These are phyloP conservation scores for Sisor rabdophorus DNA, from an alignment of 2,113 vertebrate genomes.

Conservation along the genomic window DNA sequence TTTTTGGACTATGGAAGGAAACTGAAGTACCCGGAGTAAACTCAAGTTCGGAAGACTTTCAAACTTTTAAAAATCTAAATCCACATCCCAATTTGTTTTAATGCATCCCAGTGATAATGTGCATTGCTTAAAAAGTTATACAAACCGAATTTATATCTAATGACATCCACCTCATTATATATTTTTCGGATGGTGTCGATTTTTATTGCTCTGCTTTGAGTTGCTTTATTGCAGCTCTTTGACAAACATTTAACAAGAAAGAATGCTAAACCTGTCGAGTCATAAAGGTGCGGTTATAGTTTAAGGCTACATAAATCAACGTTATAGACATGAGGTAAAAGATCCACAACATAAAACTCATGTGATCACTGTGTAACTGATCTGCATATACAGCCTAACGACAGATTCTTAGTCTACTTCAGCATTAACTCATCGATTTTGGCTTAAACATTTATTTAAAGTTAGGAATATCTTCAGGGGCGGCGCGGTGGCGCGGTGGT, in stretches of 20 bases:
- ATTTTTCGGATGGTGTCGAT: not conserved
- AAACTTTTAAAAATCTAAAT: too few relatives aligned
- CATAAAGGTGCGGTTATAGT: slow-evolving; percentile 18
- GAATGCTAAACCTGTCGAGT: not conserved
- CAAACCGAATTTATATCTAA: not conserved
- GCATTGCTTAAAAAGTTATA: not conserved
- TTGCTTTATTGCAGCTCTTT: not conserved
- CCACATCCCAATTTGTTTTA: not conserved
- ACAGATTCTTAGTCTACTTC: not conserved
- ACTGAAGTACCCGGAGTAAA: too few relatives aligned
- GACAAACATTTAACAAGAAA: not conserved
- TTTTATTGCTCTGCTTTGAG: not conserved
- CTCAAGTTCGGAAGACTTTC: too few relatives aligned
- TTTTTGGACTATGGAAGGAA: too few relatives aligned
- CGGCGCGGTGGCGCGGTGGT: too few relatives aligned
- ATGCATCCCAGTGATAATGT: not conserved
- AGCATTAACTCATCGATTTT: not conserved
- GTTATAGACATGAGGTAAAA: not conserved
- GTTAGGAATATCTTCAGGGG: not conserved
- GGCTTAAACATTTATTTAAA: not conserved
- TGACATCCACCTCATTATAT: not conserved
- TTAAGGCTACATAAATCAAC: slow-evolving; percentile 3
- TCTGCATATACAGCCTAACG: not conserved
- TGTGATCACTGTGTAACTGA: not conserved
- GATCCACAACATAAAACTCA: not conserved